Evolutionary conservation across 2,113 vertebrate species (phyloP).

Genomic region (Condylura cristata): DNA sequence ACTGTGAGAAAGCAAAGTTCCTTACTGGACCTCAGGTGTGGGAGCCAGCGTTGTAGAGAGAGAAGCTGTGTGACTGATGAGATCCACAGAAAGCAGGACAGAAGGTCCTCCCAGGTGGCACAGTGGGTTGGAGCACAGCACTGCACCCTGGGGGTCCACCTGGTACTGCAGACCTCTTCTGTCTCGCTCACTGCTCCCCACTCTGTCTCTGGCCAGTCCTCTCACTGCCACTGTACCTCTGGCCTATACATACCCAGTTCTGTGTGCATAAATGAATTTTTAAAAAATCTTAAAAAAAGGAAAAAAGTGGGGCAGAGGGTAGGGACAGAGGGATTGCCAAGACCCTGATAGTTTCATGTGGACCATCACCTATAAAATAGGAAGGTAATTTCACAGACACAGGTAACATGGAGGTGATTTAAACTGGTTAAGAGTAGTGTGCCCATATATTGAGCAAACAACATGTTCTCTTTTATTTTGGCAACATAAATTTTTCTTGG

Average conservation of each 20-base stretch:
- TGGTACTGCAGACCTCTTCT: no score
- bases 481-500: conserved; percentile 35
- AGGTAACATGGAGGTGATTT: neutral
- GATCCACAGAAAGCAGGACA: neutral
- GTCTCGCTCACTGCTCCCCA: no score
- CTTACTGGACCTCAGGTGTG: neutral
- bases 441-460: conserved; percentile 36
- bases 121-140: no score
- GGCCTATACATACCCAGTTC: no score
- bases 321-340: neutral
- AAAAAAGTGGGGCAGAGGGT: neutral
- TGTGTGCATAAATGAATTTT: no score
- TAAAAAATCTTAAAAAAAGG: no score
- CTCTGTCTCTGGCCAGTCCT: no score
- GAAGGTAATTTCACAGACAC: neutral
- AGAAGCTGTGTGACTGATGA: neutral
- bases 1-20: neutral
- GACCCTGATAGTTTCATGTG: neutral
- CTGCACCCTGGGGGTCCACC: no score
- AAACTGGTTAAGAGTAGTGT: conserved; percentile 6
- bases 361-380: neutral
- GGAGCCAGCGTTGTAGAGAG: neutral
- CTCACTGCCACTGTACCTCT: no score
- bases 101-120: no score
- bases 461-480: conserved; percentile 29